Percentiles rank a stretch among this genome's conserved stretches.
phyloP scores from a whole-genome alignment of 2,797 vertebrate genomes.

The Masticophis lateralis region DNA sequence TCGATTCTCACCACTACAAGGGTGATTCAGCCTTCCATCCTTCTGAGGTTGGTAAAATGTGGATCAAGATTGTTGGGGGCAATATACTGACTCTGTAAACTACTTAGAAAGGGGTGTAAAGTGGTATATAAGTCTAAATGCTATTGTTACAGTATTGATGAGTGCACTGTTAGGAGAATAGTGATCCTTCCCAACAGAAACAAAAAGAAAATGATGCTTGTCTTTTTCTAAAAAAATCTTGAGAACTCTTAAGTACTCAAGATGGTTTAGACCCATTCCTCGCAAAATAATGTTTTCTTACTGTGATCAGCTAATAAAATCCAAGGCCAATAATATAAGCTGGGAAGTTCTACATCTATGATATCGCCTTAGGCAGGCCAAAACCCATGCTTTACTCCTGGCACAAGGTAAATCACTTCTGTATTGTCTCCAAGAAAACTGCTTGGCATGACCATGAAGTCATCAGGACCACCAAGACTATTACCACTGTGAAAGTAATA shows the following conservation, averaged over 20 bases:
- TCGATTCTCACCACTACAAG: too few species aligned
- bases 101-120: too few species aligned
- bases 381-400: neutral
- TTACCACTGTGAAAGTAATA: neutral
- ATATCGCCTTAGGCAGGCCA: neutral
- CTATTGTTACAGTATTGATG: neutral
- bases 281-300: neutral
- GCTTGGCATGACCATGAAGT: neutral
- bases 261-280: neutral
- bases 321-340: neutral
- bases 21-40: too few species aligned
- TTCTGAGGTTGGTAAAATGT: too few species aligned
- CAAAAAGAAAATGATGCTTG: slow-evolving; percentile 5
- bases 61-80: too few species aligned
- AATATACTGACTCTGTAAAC: too few species aligned
- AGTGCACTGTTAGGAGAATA: neutral
- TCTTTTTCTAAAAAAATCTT: neutral
- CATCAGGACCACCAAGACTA: neutral
- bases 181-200: neutral
- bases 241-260: neutral
- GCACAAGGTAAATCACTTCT: neutral
- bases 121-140: too few species aligned
- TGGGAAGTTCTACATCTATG: neutral
- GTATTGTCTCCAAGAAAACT: neutral
- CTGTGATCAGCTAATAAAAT: neutral